Conservation (phyloP, 2,113 vertebrate genomes). For the Xiphias gladius region DNA sequence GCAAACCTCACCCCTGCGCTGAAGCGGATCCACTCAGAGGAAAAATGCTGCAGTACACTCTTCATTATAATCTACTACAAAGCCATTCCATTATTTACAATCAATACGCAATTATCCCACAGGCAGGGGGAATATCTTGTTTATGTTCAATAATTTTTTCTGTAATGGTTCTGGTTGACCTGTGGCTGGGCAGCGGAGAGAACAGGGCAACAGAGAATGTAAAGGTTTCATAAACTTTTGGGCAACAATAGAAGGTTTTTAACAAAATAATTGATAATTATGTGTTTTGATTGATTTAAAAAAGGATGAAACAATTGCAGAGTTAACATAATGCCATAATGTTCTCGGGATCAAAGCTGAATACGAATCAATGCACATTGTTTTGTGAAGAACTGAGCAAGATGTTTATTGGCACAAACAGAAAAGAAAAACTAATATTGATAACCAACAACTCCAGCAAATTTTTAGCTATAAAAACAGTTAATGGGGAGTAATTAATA, state of each 20-base stretch:
- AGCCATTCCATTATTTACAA: slow-evolving; percentile 79
- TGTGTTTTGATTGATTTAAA: background rate
- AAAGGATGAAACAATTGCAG: background rate
- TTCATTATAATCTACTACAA: slow-evolving; percentile 75
- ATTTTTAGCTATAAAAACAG: background rate
- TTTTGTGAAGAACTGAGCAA: background rate
- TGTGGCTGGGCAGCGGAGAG: slow-evolving; percentile 33
- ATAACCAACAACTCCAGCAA: background rate
- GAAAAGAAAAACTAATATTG: background rate
- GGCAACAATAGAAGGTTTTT: background rate
- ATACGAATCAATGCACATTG: background rate
- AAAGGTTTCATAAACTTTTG: slow-evolving; percentile 9
- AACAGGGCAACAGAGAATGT: background rate
- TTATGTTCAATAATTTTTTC: slow-evolving; percentile 66
- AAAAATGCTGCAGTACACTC: slow-evolving; percentile 68
- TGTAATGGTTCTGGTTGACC: slow-evolving; percentile 63
- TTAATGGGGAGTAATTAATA: background rate
- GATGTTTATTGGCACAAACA: background rate
- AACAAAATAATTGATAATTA: background rate
- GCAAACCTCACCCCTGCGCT: slow-evolving; percentile 11
- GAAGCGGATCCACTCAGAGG: slow-evolving; percentile 27
- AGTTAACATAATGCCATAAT: background rate
- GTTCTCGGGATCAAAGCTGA: background rate
- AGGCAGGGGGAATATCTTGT: slow-evolving; percentile 72
- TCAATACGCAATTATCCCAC: slow-evolving; percentile 83